Percentiles rank a stretch among this genome's conserved stretches.
Conservation (phyloP, 2,113 vertebrate species). For the human (Homo sapiens) region DNA sequence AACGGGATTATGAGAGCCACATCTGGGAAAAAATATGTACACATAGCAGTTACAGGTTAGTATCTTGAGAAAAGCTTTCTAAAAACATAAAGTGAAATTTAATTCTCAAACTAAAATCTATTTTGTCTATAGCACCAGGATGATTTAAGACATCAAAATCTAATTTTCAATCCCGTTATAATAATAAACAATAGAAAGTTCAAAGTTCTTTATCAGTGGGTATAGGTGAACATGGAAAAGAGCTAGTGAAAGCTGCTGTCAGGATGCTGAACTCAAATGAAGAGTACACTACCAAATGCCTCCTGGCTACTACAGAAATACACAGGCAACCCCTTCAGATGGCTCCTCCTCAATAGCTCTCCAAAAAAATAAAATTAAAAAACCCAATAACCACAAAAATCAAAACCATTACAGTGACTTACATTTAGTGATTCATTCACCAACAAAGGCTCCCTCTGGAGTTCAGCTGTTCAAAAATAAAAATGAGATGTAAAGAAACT, state of each 20-base stretch:
- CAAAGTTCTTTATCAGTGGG: not conserved
- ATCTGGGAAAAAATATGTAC: not conserved
- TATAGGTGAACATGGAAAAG: not conserved
- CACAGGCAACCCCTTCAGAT: not conserved
- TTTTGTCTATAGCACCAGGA: not conserved
- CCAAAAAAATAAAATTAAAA: not conserved
- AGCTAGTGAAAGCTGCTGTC: not conserved
- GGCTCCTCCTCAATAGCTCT: no score
- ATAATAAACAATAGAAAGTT: not conserved
- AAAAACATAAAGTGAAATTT: not conserved
- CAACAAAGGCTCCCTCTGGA: conserved; percentile 27
- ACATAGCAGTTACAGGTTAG: not conserved
- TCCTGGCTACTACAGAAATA: not conserved
- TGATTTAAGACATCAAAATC: not conserved
- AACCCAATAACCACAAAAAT: not conserved
- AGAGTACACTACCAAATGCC: fast-evolving
- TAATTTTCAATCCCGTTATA: not conserved
- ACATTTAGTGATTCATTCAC: conserved; percentile 68
- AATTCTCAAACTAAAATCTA: not conserved
- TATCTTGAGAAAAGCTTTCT: not conserved
- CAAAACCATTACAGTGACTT: conserved; percentile 52
- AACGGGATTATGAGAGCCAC: not conserved
- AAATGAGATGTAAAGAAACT: not conserved
- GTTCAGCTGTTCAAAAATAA: conserved; percentile 75
- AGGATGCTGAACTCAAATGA: fast-evolving